Evolutionary conservation across 2,888 invertebrate species (phyloP), one percentile per base, ranked within the genome.

Genomic region (Orchesellides sinensis): DNA sequence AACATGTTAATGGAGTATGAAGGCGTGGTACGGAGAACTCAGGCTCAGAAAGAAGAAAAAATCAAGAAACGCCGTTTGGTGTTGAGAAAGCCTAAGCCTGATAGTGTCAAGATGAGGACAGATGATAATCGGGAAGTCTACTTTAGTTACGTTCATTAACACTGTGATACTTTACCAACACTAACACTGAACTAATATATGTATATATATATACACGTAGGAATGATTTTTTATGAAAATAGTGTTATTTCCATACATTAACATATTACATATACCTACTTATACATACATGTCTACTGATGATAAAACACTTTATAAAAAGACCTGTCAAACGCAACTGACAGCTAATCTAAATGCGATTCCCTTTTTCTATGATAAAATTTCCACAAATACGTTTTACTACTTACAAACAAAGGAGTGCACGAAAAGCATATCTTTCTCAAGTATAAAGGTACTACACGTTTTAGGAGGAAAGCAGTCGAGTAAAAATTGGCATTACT

Each of bases 1-100:
- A 81, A 81, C 61, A 81, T 81, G 80, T 21, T 81, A 19, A 65
- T 73, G 73, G 80, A 81, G 40, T 81, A 81, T 74, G 80, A 81
- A 56, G 65, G 54, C 49, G 56, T 81, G 21, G 59, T 81, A 10
- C 66, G 63, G 1, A 25, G 72, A 72, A 29, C 32, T 32, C 70
- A 79, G 54, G 35, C 47, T 12, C 25, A 47, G 14, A n/a, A n/a
- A n/a, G n/a, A n/a, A n/a, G 23, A 54, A 52, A 21, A n/a, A 5
- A 27, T n/a, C 4, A 19, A 5, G 14, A 49, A 61, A 45, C 12
- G 45, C 8, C 12, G 8, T 23, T n/a, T n/a, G n/a, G n/a, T n/a
- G n/a, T n/a, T n/a, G n/a, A 23, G 73, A 52, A 80, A 45, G 32
- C 45, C 47, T 59, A 10, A 6, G 35, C 45, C 27, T 25, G 80